Conservation (phyloP, 2,113 vertebrate genomes). For the human region GRCh38 chr12:15120501-15121000, state of each 20-base stretch:
- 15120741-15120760: neutral
- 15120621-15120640: neutral
- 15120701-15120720: neutral
- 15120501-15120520: neutral
- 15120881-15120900: neutral
- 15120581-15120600: neutral
- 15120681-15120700: neutral
- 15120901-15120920: neutral
- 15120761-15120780: neutral
- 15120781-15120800: neutral
- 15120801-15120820: neutral
- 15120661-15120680: neutral
- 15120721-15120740: neutral
- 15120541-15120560: neutral
- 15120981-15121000: neutral
- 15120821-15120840: neutral
- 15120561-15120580: neutral
- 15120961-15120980: neutral
- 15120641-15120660: neutral
- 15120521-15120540: neutral
- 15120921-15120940: neutral
- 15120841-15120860: neutral
- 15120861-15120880: neutral
- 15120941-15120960: neutral
- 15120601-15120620: neutral